Evolutionary conservation across 2,113 vertebrate genomes (phyloP).

Genomic region (Dasypus novemcinctus): DNA sequence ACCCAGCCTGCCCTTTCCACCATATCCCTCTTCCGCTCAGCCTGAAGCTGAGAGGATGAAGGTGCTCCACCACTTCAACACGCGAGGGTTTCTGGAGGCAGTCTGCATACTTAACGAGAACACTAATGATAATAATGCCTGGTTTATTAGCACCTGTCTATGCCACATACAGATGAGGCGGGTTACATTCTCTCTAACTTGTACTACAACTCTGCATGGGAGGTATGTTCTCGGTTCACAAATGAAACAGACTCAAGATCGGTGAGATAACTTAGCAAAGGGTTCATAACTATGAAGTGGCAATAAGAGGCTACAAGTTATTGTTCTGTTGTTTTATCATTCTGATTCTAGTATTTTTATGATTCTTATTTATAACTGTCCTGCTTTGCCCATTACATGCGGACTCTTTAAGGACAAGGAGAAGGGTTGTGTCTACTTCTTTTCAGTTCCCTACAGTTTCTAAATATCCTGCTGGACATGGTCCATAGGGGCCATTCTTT

Average conservation of each 20-base stretch:
- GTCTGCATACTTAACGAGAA: neutral
- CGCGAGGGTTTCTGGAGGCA: neutral
- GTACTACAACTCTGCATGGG: neutral
- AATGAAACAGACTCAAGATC: neutral
- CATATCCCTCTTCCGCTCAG: neutral
- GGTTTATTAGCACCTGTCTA: fast-evolving
- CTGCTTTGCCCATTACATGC: neutral
- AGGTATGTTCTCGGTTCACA: neutral
- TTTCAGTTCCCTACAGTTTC: neutral
- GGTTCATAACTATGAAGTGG: neutral
- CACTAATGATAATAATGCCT: neutral
- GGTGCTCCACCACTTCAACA: neutral
- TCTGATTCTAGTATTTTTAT: neutral
- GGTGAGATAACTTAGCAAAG: neutral
- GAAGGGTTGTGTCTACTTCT: neutral
- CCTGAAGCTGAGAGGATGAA: neutral
- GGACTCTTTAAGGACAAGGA: neutral
- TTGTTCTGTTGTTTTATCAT: neutral
- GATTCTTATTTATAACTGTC: neutral
- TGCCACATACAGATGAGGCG: fast-evolving
- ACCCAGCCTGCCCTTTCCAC: neutral
- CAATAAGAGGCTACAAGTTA: neutral
- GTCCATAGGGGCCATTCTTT: neutral
- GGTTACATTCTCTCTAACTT: neutral
- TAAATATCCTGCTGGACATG: too few species aligned